Base-by-base conservation (phyloP, 1,140 invertebrate genomes). In the Eufriesea mexicana region DNA sequence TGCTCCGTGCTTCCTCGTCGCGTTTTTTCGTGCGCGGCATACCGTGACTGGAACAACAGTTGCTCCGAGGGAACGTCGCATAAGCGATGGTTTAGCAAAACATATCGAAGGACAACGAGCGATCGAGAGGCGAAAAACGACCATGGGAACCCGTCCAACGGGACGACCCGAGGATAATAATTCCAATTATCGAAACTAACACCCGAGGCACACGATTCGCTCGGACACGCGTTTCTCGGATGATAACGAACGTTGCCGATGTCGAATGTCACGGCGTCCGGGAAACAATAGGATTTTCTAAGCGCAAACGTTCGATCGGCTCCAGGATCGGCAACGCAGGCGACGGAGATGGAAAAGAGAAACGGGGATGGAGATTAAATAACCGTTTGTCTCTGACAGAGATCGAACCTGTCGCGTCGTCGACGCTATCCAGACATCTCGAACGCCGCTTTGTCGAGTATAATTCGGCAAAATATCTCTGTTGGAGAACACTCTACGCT, bases 381-480 rank as follows among this genome's bases (percentile, higher is more conserved):
- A 42, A 49, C 14, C 18, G n/a, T 49, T 28, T 80, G 68, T 18
- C 23, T 23, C 14, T 20, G 71, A 64, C 35, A 55, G 49, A 14
- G 23, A 9, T 51, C 45, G 45, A 61, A 61, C n/a, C 23, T 23
- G 51, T 47, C 70, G 61, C 8, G 25, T 45, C 18, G 35, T 16
- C 59, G 35, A 59, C 28, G 47, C 61, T 45, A 16, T 2, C 6
- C 23, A 45, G 28, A 25, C 23, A 23, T 28, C 23, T 62, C 57
- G 23, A 25, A 7, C 47, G 28, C 12, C 64, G 51, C 23, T 59
- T 20, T 23, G 57, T 72, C 45, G 54, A 42, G 28, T 64, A 42
- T 75, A 75, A 74, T 81, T 75, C 68, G 71, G 25, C 49, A 35
- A 75, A 74, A 75, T 81, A 80, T 66, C 68, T 51, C 47, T 35